These are phyloP conservation scores for Meiosimyza decipiens DNA, from an alignment of 2,888 invertebrate genomes.

Conservation along the genomic window DNA sequence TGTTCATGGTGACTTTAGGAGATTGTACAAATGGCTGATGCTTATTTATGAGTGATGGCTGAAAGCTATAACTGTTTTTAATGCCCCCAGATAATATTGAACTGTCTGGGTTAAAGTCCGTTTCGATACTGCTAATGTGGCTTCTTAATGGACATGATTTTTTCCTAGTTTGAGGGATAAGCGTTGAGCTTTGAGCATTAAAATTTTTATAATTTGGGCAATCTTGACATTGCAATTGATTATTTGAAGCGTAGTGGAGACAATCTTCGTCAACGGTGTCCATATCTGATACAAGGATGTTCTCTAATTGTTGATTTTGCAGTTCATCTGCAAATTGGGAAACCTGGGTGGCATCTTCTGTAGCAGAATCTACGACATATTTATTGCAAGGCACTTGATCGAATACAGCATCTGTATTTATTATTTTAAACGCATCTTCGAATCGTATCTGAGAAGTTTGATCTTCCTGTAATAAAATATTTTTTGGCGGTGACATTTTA, in stretches of 20 bases:
- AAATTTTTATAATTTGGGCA: conserved; percentile 19
- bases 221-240: conserved; percentile 41
- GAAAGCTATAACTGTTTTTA: background rate
- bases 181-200: background rate
- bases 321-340: conserved; percentile 10
- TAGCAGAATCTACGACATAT: background rate
- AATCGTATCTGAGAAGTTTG: conserved; percentile 26
- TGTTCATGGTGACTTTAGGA: conserved; percentile 62
- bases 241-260: conserved; percentile 58
- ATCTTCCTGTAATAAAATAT: background rate
- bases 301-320: conserved; percentile 51
- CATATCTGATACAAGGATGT: conserved; percentile 55
- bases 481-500: background rate
- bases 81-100: background rate
- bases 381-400: conserved; percentile 28
- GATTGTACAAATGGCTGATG: conserved; percentile 43
- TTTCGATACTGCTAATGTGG: background rate
- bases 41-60: background rate
- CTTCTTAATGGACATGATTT: background rate
- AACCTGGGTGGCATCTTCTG: background rate
- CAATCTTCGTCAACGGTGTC: conserved; percentile 64
- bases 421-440: conserved; percentile 47
- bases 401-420: conserved; percentile 44
- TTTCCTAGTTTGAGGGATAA: background rate
- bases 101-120: background rate